phyloP scores from a whole-genome alignment of 2,888 invertebrate genomes.

The Temnothorax ravouxi region DNA sequence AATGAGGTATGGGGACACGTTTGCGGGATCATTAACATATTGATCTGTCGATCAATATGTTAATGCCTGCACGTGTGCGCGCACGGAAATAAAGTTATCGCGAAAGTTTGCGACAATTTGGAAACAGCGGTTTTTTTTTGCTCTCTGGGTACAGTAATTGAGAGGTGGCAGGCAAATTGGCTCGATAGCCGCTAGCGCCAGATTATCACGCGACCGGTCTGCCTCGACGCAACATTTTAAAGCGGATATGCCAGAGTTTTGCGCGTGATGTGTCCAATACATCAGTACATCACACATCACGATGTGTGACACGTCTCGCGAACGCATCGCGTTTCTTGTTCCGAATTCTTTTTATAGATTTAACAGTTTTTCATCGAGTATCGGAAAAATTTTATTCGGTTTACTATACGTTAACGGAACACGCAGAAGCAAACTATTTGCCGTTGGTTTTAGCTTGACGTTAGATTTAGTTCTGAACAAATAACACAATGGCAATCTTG shows the following conservation, averaged over 20 bases:
- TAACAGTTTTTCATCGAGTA: neutral
- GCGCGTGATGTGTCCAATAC: constrained; percentile 1
- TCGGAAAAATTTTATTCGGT: constrained; percentile 14
- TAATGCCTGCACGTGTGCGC: neutral
- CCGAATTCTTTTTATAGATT: constrained; percentile 19
- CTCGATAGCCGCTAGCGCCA: constrained; percentile 69
- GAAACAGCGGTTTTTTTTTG: constrained; percentile 44
- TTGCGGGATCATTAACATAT: constrained; percentile 42
- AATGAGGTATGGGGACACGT: neutral
- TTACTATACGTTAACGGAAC: constrained; percentile 5
- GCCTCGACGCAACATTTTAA: constrained; percentile 67
- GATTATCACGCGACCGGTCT: constrained; percentile 67
- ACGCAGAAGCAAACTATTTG: neutral
- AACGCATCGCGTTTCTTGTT: neutral
- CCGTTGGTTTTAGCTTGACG: neutral
- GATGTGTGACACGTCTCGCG: neutral
- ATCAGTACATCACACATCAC: too few species aligned
- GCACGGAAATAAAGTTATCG: constrained; percentile 41
- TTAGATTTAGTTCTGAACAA: constrained; percentile 26
- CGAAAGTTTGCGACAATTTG: constrained; percentile 40
- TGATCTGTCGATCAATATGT: constrained; percentile 8
- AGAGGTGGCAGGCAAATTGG: constrained; percentile 65
- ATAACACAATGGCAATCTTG: neutral
- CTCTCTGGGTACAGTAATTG: constrained; percentile 52
- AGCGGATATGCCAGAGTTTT: constrained; percentile 65